phyloP scores from a whole-genome alignment of 2,888 invertebrate genomes.

The Eupithecia inturbata region DNA sequence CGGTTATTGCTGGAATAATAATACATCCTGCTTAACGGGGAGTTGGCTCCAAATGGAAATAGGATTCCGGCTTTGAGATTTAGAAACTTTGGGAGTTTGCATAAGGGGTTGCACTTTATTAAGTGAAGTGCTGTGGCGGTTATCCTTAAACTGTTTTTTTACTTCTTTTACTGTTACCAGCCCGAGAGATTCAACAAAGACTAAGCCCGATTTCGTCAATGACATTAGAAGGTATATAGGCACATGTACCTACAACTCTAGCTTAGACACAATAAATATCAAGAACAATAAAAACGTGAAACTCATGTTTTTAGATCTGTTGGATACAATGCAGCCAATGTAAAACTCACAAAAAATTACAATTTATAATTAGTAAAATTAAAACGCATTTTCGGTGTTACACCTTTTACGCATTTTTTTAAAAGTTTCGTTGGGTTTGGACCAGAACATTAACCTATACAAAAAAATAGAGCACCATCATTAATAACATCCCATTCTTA shows the following conservation, averaged over 20 bases:
- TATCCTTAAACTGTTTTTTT: neutral
- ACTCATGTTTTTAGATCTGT: neutral
- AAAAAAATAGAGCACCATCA: too few relatives aligned
- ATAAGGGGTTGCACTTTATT: conserved; percentile 22
- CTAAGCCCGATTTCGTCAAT: neutral
- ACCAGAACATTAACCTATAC: too few relatives aligned
- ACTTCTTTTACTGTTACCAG: neutral
- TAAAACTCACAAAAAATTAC: too few relatives aligned
- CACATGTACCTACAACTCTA: neutral
- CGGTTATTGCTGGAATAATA: conserved; percentile 46
- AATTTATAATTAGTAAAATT: too few relatives aligned
- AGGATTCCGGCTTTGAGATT: conserved; percentile 41
- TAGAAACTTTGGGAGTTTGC: conserved; percentile 29
- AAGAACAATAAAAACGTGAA: neutral
- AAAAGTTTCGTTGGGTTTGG: too few relatives aligned
- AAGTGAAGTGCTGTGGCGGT: conserved; percentile 6
- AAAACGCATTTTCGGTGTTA: too few relatives aligned
- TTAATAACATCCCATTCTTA: neutral
- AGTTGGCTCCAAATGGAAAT: conserved; percentile 37
- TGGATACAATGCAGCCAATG: too few relatives aligned
- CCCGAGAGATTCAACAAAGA: neutral
- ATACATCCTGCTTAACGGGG: conserved; percentile 44
- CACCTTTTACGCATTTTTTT: too few relatives aligned
- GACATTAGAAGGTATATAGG: neutral
- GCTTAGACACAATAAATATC: neutral